phyloP scores from a whole-genome alignment of 2,888 invertebrate genomes.

The Drosophila pegasa region DNA sequence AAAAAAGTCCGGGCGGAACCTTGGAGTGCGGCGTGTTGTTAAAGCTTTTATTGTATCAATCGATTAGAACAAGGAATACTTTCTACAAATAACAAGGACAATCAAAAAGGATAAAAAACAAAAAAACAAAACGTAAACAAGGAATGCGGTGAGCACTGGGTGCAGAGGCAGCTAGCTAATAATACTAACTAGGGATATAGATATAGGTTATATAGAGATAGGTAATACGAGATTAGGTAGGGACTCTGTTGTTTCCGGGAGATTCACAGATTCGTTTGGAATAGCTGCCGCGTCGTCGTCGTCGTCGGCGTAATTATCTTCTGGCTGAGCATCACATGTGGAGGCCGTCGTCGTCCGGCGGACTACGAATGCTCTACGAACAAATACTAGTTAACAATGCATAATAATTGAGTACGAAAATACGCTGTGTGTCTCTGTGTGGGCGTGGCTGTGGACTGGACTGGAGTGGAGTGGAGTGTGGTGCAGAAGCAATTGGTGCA shows the following conservation, averaged over 20 bases:
- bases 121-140: not conserved
- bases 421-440: constrained; percentile 14
- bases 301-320: constrained; percentile 2
- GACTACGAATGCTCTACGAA: constrained; percentile 32
- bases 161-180: constrained; percentile 17
- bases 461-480: constrained; percentile 15
- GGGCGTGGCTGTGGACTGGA: not conserved
- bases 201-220: constrained; percentile 19
- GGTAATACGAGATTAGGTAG: not conserved
- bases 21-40: constrained; percentile 53
- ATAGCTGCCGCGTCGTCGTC: constrained; percentile 15
- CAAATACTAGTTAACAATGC: constrained; percentile 41
- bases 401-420: constrained; percentile 22
- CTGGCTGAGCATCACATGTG: constrained; percentile 42
- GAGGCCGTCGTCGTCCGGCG: constrained; percentile 49
- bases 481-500: constrained; percentile 25
- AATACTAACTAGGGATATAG: constrained; percentile 12
- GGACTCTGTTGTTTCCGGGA: constrained; percentile 12
- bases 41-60: constrained; percentile 52
- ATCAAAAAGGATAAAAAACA: not conserved
- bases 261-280: constrained; percentile 43
- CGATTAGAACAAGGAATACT: constrained; percentile 31
- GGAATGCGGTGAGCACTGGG: too few relatives aligned
- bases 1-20: constrained; percentile 22
- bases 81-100: constrained; percentile 5